Evolutionary conservation across 2,113 vertebrate genomes (phyloP).

Genomic region (Caloenas nicobarica): DNA sequence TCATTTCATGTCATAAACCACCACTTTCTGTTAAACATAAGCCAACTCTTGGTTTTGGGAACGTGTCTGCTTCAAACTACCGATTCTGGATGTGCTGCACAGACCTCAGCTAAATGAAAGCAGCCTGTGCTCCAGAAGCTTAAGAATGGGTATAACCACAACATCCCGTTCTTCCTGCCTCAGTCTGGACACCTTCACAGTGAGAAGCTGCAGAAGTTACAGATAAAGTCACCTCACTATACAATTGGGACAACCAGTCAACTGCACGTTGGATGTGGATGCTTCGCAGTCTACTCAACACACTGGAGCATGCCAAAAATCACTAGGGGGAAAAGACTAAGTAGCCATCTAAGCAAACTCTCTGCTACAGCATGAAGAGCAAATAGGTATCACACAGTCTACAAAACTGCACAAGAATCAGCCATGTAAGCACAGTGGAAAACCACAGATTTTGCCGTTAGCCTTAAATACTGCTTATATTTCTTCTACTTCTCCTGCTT

Average conservation of each 20-base stretch:
- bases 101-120: neutral
- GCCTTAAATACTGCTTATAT: neutral
- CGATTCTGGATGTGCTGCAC: neutral
- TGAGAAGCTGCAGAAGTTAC: neutral
- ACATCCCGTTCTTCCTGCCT: neutral
- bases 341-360: neutral
- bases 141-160: neutral
- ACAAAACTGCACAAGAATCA: neutral
- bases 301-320: neutral
- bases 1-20: neutral
- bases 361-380: neutral
- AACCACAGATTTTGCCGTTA: neutral
- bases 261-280: neutral
- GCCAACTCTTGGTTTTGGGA: neutral
- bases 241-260: neutral
- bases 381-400: neutral
- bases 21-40: neutral
- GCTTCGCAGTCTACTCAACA: neutral
- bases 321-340: neutral
- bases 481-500: neutral
- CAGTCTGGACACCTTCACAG: neutral
- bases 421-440: neutral
- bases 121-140: neutral
- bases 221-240: neutral
- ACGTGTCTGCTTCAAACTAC: neutral